Evolutionary conservation across 2,797 vertebrate species (phyloP).

Genomic region (Leptatherina wallacei): DNA sequence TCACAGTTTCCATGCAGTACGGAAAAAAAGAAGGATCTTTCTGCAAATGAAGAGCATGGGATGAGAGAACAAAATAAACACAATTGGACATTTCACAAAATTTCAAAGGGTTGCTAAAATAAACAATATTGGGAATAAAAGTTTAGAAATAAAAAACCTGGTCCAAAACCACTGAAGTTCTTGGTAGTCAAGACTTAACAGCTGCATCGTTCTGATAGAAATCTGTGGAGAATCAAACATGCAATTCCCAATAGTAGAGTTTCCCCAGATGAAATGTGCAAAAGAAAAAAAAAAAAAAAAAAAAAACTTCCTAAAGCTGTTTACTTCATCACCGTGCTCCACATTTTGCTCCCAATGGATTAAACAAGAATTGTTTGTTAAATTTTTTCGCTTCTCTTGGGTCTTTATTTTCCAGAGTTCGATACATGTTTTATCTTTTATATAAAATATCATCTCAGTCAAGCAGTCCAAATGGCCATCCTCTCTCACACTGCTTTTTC

Average conservation of each 20-base stretch:
- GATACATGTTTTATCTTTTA: slow-evolving; percentile 34
- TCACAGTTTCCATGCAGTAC: no score
- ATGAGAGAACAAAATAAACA: no score
- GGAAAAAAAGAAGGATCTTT: no score
- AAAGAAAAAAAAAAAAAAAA: slow-evolving; percentile 1
- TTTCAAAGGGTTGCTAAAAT: background rate
- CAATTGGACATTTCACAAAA: background rate
- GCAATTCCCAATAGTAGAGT: slow-evolving; percentile 29
- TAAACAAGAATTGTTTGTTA: slow-evolving; percentile 25
- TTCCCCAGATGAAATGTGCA: slow-evolving; percentile 37
- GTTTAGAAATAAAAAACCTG: slow-evolving; percentile 29
- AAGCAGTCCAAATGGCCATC: slow-evolving; percentile 5
- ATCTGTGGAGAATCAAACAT: slow-evolving; percentile 23
- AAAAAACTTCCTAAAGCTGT: slow-evolving; percentile 32
- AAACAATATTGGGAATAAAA: background rate
- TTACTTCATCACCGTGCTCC: slow-evolving; percentile 36
- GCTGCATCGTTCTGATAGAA: slow-evolving; percentile 38
- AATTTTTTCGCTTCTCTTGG: slow-evolving; percentile 17
- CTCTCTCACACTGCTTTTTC: slow-evolving; percentile 21
- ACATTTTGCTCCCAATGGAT: slow-evolving; percentile 27
- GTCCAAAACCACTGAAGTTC: slow-evolving; percentile 26
- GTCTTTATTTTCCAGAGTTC: slow-evolving; percentile 24
- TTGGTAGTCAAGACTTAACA: slow-evolving; percentile 28
- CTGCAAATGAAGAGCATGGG: background rate
- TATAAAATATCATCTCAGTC: slow-evolving; percentile 21